Evolutionary conservation across 2,888 invertebrate genomes (phyloP).

Genomic region (Melanophora roralis): DNA sequence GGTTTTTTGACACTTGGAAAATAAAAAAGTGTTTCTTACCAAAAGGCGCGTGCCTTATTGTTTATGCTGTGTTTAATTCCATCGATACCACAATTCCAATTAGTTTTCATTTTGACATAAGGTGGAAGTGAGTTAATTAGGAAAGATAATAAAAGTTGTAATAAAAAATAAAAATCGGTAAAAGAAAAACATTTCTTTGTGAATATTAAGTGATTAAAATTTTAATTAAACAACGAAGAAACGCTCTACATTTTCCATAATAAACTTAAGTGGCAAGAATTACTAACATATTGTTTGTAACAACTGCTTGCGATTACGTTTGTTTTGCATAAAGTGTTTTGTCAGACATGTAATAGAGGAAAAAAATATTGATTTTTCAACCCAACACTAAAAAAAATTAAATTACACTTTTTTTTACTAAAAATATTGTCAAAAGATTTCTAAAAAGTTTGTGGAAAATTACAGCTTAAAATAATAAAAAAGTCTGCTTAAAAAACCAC

Average conservation of each 20-base stretch:
- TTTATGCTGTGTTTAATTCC: background rate
- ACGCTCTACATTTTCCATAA: conserved; percentile 6
- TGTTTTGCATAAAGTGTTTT: conserved; percentile 11
- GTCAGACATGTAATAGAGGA: conserved; percentile 24
- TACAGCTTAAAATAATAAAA: background rate
- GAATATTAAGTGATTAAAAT: background rate
- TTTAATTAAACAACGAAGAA: conserved; percentile 38
- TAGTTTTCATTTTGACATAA: conserved; percentile 53
- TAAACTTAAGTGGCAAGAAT: conserved; percentile 7
- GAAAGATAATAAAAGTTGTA: too few species aligned
- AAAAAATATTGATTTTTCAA: conserved; percentile 59
- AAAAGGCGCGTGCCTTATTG: too few species aligned
- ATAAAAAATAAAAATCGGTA: background rate
- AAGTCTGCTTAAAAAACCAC: conserved; percentile 25
- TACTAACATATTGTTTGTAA: background rate
- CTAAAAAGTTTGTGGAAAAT: background rate
- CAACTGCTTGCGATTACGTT: conserved; percentile 2
- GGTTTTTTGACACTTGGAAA: too few species aligned
- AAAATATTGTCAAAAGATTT: background rate
- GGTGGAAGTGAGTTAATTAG: too few species aligned
- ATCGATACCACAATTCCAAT: conserved; percentile 15
- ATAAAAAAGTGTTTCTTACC: too few species aligned
- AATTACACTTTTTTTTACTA: background rate
- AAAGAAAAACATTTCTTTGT: background rate
- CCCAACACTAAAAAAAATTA: background rate